Conservation (phyloP, 2,888 invertebrate species). For the Lysandra bellargus region DNA sequence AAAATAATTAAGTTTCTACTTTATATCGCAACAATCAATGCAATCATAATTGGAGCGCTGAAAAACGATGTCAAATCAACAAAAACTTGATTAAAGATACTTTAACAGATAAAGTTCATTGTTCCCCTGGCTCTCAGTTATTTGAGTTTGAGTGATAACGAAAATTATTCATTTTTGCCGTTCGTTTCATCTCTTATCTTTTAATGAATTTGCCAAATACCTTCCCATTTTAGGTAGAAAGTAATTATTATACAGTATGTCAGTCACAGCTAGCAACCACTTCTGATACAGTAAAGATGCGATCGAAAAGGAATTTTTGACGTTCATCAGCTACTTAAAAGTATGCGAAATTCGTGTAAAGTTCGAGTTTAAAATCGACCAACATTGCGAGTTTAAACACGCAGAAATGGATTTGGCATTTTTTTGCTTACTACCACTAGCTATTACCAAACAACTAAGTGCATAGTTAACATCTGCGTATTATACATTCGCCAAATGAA, state of each 20-base stretch:
- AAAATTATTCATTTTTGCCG: not conserved
- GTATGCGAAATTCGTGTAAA: too few relatives aligned
- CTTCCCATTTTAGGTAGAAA: not conserved
- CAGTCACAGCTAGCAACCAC: too few relatives aligned
- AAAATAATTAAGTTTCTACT: not conserved
- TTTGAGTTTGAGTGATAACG: not conserved
- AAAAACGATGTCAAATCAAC: not conserved
- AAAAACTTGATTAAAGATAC: constrained; percentile 6
- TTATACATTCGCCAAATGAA: too few relatives aligned
- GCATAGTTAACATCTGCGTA: too few relatives aligned
- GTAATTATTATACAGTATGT: not conserved
- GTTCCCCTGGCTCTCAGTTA: not conserved
- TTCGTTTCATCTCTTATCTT: not conserved
- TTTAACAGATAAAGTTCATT: not conserved
- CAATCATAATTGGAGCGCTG: not conserved
- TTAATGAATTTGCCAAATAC: not conserved
- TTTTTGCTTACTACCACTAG: too few relatives aligned
- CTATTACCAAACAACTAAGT: too few relatives aligned
- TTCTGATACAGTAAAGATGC: too few relatives aligned
- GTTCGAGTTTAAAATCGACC: too few relatives aligned
- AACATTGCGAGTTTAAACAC: too few relatives aligned
- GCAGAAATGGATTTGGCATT: too few relatives aligned
- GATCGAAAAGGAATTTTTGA: too few relatives aligned
- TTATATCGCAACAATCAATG: constrained; percentile 7
- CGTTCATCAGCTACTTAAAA: too few relatives aligned